Evolutionary conservation across 92 coral and sea anemone genomes (phyloP).

Genomic region (Phenganax stokvisi): DNA sequence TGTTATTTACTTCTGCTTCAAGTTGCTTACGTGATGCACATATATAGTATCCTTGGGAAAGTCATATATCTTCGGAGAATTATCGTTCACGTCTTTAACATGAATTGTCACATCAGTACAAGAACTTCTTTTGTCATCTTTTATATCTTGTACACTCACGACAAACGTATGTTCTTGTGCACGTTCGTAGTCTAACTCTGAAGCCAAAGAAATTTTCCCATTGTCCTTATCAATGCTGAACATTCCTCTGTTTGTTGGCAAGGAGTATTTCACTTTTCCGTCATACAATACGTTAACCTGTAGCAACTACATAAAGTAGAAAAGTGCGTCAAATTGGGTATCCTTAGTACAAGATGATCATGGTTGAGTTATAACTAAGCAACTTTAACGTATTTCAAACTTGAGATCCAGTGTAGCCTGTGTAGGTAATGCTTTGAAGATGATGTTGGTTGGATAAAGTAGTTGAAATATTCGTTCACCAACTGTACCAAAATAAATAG

Average conservation of each 20-base stretch:
- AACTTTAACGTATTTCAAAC: too few relatives aligned
- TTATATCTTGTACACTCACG: neutral
- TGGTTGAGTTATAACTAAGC: too few relatives aligned
- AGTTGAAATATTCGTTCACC: too few relatives aligned
- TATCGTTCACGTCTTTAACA: slow-evolving; percentile 2
- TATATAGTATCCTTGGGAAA: neutral
- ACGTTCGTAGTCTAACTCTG: slow-evolving; percentile 15
- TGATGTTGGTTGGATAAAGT: too few relatives aligned
- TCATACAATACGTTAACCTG: neutral
- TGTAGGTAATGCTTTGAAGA: too few relatives aligned
- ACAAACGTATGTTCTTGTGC: slow-evolving; percentile 1
- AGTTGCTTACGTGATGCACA: neutral
- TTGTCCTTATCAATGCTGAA: slow-evolving; percentile 54
- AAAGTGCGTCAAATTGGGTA: neutral
- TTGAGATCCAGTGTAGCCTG: too few relatives aligned
- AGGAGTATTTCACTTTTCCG: neutral
- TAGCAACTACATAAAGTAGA: neutral
- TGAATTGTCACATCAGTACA: slow-evolving; percentile 11
- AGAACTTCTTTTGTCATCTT: neutral
- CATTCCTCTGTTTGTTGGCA: neutral
- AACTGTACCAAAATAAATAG: too few relatives aligned
- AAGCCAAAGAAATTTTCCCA: slow-evolving; percentile 12
- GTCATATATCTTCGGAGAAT: neutral
- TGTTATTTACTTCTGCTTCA: neutral
- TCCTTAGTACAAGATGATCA: too few relatives aligned